Base-by-base conservation (phyloP, 2,888 invertebrate species). In the Zootermopsis nevadensis region DNA sequence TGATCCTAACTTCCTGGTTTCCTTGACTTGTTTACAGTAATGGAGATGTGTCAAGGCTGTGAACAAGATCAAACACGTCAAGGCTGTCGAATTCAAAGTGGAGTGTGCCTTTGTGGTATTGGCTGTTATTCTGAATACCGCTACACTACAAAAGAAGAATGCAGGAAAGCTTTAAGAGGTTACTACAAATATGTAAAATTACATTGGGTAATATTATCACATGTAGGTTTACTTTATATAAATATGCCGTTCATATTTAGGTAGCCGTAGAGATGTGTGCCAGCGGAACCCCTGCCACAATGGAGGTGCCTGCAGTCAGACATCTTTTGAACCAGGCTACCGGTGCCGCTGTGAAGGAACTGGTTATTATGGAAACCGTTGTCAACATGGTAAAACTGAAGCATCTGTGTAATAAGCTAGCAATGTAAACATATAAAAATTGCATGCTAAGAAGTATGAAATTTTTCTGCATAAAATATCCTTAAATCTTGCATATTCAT, bases 291-390 rank as follows among this genome's bases (percentile, higher is more conserved):
- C 95, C 0, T 95, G 96, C 87, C 91, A 93, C 84, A 93, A 93
- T 8, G 92, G 92, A 10, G 91, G 92, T 22, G 92, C 91, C 27
- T 96, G 95, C 88, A 92, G 92, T 76, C 94, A 95, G 89, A 93
- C 93, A 24, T 92, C 92, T 85, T 91, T 92, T 6, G 86, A 86
- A 27, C 93, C 93, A 0, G 93, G 94, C 19, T 95, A 90, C 88
- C 91, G 91, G 86, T 95, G 95, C 87, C 91, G 93, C 86, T 95
- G 95, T 87, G 94, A 94, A 86, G 94, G 94, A 82, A 94, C 94
- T n/a, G 95, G 95, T 76, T 95, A 90, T 88, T 94, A 93, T 87
- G 95, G 96, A 0, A 90, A 91, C 80, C 91, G 92, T 82, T 95
- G 95, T 88, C 94, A 94, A 87, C 92, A 92, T 91, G 93, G 95